A percentile compares a stretch with the other conserved stretches of the same genome.
These are phyloP conservation scores for Hippocampus comes DNA, from an alignment of 2,113 vertebrate species.

Conservation along the genomic window DNA sequence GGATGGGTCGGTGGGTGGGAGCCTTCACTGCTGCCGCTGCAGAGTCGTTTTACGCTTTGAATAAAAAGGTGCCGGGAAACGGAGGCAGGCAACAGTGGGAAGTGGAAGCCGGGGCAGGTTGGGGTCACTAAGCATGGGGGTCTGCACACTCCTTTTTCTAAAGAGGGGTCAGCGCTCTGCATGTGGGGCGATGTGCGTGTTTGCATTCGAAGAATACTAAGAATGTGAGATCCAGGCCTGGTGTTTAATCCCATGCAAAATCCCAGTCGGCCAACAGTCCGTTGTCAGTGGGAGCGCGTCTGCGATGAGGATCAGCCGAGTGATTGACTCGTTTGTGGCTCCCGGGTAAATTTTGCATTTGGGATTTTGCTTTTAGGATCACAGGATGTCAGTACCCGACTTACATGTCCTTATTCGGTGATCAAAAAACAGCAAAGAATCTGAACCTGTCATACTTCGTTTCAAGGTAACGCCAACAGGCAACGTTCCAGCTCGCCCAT, in stretches of 20 bases:
- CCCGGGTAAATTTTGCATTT: slow-evolving; percentile 5
- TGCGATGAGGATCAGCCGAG: slow-evolving; percentile 21
- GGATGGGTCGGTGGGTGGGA: slow-evolving; percentile 30
- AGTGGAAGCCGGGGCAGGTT: slow-evolving; percentile 60
- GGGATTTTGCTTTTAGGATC: slow-evolving; percentile 6
- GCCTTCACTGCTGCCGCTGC: neutral
- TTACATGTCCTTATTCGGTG: neutral
- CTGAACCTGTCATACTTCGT: neutral
- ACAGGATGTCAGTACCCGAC: neutral
- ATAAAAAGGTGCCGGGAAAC: slow-evolving; percentile 21
- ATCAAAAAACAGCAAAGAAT: neutral
- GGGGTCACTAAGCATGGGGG: slow-evolving; percentile 69
- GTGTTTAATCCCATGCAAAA: slow-evolving; percentile 59
- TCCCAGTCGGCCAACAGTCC: slow-evolving; percentile 45
- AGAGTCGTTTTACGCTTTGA: neutral
- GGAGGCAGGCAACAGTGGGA: slow-evolving; percentile 54
- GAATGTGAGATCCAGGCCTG: slow-evolving; percentile 63
- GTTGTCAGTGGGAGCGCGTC: slow-evolving; percentile 28
- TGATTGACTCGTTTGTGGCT: slow-evolving; percentile 48
- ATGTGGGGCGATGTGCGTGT: slow-evolving; percentile 53
- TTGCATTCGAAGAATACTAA: slow-evolving; percentile 63
- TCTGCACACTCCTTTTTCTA: slow-evolving; percentile 69
- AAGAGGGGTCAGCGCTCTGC: slow-evolving; percentile 61
- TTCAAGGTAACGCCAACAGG: slow-evolving; percentile 30
- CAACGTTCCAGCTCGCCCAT: slow-evolving; percentile 40